Base-by-base conservation (phyloP, 2,797 vertebrate genomes). In the Pseudocheirus occidentalis region DNA sequence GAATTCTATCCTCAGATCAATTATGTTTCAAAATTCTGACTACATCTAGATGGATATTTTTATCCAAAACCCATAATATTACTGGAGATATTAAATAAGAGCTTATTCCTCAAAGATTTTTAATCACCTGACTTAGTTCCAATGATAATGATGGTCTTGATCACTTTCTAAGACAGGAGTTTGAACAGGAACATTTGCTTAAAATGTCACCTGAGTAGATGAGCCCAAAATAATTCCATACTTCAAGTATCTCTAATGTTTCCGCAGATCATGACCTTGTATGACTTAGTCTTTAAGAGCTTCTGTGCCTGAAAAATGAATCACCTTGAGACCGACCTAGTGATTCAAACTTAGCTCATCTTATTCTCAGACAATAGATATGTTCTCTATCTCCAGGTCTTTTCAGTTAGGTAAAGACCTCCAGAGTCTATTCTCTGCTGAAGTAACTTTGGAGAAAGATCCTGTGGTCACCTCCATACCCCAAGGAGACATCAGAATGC, bases 121-220 rank as follows among this genome's bases (percentile, higher is more conserved):
- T 97, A 97, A 96, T 94, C 94, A 96, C 97, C 95, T 98, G 90
- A 95, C 94, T 62, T 1, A 10, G 96, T 97, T 97, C 95, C 96
- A 93, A 93, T 97, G 96, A 95, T 93, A 96, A 97, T 94, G 95
- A 93, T 96, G 96, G 89, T 95, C 97, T 97, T 98, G 96, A 96
- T 97, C 96, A 97, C 94, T 95, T 97, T 73, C 53, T 95, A 95
- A 96, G 96, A 97, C 97, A 98, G 97, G 96, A 96, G 97, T 96
- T 98, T 97, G 97, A 98, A 97, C 92, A 94, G 97, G 95, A 97
- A 96, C 95, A 95, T 98, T 96, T 96, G 94, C 97, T 97, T 98
- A 89, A 98, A 95, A 95, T 97, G 95, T 92, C 96, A 93, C 95
- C n/a, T 81, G n/a, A 81, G 92, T 94, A 95, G 81, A 93, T 97